Evolutionary conservation across 2,888 invertebrate species (phyloP).

Genomic region (Sphinx pinastri): DNA sequence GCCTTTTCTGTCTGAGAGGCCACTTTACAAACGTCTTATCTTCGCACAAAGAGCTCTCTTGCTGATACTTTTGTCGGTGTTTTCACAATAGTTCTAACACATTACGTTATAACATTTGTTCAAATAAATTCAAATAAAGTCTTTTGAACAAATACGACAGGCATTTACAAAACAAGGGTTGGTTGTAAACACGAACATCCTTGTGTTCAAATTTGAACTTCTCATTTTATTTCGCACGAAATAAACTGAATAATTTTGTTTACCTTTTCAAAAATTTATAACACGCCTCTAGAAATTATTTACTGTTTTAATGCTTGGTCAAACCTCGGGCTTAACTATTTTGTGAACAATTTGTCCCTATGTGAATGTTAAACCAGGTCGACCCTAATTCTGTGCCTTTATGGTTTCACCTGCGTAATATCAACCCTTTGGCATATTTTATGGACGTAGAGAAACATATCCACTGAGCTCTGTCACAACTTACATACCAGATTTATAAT

Average conservation of each 20-base stretch:
- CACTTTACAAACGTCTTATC: constrained; percentile 51
- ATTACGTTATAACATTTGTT: constrained; percentile 37
- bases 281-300: not conserved
- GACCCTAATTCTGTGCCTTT: constrained; percentile 31
- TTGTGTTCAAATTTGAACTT: not conserved
- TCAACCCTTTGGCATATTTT: constrained; percentile 15
- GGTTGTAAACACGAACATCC: not conserved
- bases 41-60: constrained; percentile 47
- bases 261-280: not conserved
- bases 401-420: constrained; percentile 18
- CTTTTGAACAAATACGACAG: not conserved
- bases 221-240: not conserved
- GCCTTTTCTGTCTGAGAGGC: constrained; percentile 46
- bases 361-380: constrained; percentile 32
- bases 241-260: not conserved
- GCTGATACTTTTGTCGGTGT: constrained; percentile 50
- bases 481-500: too few species aligned
- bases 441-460: not conserved
- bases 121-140: constrained; percentile 33
- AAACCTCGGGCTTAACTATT: constrained; percentile 24
- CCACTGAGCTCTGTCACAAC: not conserved
- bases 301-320: constrained; percentile 15
- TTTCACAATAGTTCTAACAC: constrained; percentile 29
- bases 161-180: not conserved
- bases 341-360: constrained; percentile 28